Evolutionary conservation across 2,888 invertebrate species (phyloP).

Genomic region (Conops quadrifasciatus): DNA sequence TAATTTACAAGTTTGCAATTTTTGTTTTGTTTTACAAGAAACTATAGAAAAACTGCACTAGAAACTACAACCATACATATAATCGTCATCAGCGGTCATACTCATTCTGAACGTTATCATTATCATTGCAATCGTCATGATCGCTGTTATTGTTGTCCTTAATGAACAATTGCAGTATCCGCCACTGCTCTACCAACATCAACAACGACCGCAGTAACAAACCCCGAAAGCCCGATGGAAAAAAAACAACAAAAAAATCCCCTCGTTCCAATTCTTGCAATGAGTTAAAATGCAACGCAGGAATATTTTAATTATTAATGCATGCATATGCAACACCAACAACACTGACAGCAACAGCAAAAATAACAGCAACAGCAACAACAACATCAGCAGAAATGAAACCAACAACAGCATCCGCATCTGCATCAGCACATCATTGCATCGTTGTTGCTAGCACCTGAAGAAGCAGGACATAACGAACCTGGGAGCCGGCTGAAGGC

Average conservation of each 20-base stretch:
- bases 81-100: constrained; percentile 31
- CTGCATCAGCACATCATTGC: constrained; percentile 31
- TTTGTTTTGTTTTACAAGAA: constrained; percentile 19
- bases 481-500: constrained; percentile 10
- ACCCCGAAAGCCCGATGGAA: constrained; percentile 16
- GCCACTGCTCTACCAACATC: constrained; percentile 21
- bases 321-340: constrained; percentile 42
- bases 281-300: constrained; percentile 49
- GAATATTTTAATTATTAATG: constrained; percentile 59
- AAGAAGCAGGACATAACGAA: constrained; percentile 15
- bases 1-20: constrained; percentile 48
- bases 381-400: constrained; percentile 2
- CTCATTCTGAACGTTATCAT: constrained; percentile 31
- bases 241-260: constrained; percentile 21
- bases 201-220: constrained; percentile 22
- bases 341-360: constrained; percentile 32
- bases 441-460: constrained; percentile 37
- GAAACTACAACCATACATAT: constrained; percentile 41
- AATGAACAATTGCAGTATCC: too few relatives aligned
- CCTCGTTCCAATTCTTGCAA: constrained; percentile 29
- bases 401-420: not conserved
- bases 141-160: too few relatives aligned
- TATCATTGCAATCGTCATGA: not conserved
- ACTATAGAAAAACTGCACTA: constrained; percentile 46
- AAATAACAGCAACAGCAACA: constrained; percentile 27